Percentiles rank a stretch among this genome's conserved stretches.
phyloP scores from a whole-genome alignment of 2,797 vertebrate genomes.

The Bucorvus abyssinicus region DNA sequence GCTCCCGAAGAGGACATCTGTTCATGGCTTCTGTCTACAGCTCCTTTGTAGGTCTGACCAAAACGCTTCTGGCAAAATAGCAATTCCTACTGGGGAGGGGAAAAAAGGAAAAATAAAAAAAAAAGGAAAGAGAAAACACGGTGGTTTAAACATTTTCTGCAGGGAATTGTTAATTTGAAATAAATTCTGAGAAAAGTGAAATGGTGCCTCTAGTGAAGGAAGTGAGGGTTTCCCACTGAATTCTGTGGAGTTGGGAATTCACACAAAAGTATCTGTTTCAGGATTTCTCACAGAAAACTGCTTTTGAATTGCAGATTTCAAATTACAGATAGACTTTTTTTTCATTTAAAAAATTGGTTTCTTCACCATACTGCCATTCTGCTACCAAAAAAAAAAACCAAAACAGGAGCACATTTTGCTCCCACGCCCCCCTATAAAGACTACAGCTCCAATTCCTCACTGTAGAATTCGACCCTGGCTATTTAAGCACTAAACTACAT shows the following conservation, averaged over 20 bases:
- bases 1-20: conserved; percentile 42
- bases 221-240: background rate
- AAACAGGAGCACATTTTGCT: background rate
- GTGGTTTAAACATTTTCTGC: background rate
- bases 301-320: background rate
- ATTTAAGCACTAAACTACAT: background rate
- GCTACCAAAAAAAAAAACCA: background rate
- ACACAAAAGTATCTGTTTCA: background rate
- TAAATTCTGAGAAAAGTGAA: background rate
- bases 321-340: background rate
- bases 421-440: background rate
- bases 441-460: background rate
- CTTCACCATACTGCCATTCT: background rate
- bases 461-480: background rate
- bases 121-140: fast-evolving
- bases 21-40: conserved; percentile 58
- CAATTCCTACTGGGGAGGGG: background rate
- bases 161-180: background rate
- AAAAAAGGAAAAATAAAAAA: no score
- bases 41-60: conserved; percentile 34
- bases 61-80: conserved; percentile 31
- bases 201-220: background rate
- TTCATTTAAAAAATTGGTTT: background rate
- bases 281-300: background rate
- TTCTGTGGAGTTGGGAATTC: background rate